Evolutionary conservation across 2,797 vertebrate genomes (phyloP).

Genomic region (Enteromius fasciolatus): DNA sequence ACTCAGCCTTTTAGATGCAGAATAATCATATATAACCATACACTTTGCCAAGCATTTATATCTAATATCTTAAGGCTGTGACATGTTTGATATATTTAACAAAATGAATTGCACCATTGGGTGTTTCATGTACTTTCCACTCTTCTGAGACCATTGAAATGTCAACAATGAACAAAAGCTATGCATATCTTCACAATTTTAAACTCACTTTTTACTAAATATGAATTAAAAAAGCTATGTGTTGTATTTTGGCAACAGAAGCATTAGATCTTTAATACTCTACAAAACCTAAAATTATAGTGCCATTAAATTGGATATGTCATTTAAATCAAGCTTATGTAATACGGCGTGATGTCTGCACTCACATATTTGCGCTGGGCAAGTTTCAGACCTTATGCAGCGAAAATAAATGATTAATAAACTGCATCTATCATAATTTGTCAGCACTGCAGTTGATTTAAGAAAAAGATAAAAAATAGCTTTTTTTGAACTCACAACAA

Average conservation of each 20-base stretch:
- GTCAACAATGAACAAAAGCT: not conserved
- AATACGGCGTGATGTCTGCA: not conserved
- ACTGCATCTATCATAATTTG: not conserved
- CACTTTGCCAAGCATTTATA: conserved; percentile 18
- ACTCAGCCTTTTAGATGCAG: conserved; percentile 18
- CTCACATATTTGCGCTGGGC: not conserved
- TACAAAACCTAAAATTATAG: not conserved
- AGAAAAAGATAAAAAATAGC: not conserved
- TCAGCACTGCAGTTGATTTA: not conserved
- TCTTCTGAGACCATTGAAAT: not conserved
- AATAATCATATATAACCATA: conserved; percentile 13
- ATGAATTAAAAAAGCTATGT: not conserved
- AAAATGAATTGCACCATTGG: conserved; percentile 1
- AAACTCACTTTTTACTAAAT: not conserved
- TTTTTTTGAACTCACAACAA: not conserved
- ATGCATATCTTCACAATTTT: not conserved
- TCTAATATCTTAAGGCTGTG: conserved; percentile 18
- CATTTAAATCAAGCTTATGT: not conserved
- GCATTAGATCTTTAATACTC: not conserved
- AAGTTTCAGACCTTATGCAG: not conserved
- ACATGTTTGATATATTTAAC: conserved; percentile 12
- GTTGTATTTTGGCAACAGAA: not conserved
- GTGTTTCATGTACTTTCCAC: not conserved
- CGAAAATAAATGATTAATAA: not conserved
- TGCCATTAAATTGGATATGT: not conserved